These are phyloP conservation scores for Hypotaenidia okinawae DNA, from an alignment of 2,797 vertebrate genomes.

Conservation along the genomic window DNA sequence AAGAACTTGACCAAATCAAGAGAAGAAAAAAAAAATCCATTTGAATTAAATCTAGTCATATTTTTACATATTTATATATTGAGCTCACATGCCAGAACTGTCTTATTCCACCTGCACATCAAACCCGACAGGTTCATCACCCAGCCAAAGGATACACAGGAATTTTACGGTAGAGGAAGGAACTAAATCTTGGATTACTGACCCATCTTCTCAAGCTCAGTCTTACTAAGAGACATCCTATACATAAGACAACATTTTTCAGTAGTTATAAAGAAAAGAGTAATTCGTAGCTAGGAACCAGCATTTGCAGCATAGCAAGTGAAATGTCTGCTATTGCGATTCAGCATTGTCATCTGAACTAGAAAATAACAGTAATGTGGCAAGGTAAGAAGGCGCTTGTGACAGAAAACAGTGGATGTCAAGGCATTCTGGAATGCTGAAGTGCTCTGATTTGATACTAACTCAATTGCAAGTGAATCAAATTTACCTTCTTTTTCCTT, in stretches of 20 bases:
- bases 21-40: not conserved
- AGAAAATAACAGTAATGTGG: not conserved
- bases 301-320: not conserved
- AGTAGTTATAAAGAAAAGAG: not conserved
- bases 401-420: not conserved
- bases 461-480: not conserved
- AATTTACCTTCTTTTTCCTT: slow-evolving; percentile 88
- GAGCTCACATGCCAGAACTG: not conserved
- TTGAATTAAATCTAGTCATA: not conserved
- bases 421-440: not conserved
- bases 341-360: not conserved
- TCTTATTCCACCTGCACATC: not conserved
- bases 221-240: not conserved
- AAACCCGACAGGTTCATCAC: not conserved
- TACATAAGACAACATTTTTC: not conserved
- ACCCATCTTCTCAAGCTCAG: not conserved
- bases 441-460: not conserved
- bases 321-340: not conserved
- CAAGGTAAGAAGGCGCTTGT: not conserved
- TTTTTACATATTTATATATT: not conserved
- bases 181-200: not conserved
- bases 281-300: not conserved
- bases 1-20: not conserved
- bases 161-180: not conserved
- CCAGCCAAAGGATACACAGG: not conserved